Evolutionary conservation across 2,113 vertebrate species (phyloP).

Genomic region (Labrus mixtus): DNA sequence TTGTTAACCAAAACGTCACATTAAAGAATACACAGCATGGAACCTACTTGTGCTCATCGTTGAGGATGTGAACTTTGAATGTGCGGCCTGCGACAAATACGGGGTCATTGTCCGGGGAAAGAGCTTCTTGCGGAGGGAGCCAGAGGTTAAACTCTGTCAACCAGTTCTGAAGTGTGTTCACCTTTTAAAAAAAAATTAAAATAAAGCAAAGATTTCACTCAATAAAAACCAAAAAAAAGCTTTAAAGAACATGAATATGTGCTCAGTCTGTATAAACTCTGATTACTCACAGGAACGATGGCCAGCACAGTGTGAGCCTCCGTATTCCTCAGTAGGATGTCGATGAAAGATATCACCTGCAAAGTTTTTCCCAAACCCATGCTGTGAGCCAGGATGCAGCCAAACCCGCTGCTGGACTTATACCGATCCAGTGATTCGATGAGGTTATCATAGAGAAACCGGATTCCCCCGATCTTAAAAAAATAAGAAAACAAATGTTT

Average conservation of each 20-base stretch:
- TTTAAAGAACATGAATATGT: background rate
- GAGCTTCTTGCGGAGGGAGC: slow-evolving; percentile 91
- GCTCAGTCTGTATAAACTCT: background rate
- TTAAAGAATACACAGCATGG: background rate
- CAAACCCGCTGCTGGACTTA: slow-evolving; percentile 96
- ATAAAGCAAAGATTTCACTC: background rate
- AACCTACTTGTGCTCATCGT: slow-evolving; percentile 97
- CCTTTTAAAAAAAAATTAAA: slow-evolving; percentile 77
- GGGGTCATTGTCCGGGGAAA: slow-evolving; percentile 89
- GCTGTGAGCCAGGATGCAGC: slow-evolving; percentile 98
- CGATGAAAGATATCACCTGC: slow-evolving; percentile 98
- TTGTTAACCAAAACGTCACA: background rate
- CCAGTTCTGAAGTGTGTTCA: slow-evolving; percentile 99
- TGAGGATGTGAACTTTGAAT: slow-evolving; percentile 96
- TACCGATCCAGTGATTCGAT: slow-evolving; percentile 97
- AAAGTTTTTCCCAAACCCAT: slow-evolving; percentile 98
- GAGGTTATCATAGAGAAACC: slow-evolving; percentile 98
- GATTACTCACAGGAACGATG: slow-evolving; percentile 94
- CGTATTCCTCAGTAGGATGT: slow-evolving; percentile 94
- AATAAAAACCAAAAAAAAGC: background rate
- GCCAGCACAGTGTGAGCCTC: slow-evolving; percentile 96
- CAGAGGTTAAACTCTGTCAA: slow-evolving; percentile 97
- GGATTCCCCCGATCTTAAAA: slow-evolving; percentile 94
- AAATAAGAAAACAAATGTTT: background rate
- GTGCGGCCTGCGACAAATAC: slow-evolving; percentile 85